Base-by-base conservation (phyloP, 2,888 invertebrate genomes). In the Pristionchus japonicus region DNA sequence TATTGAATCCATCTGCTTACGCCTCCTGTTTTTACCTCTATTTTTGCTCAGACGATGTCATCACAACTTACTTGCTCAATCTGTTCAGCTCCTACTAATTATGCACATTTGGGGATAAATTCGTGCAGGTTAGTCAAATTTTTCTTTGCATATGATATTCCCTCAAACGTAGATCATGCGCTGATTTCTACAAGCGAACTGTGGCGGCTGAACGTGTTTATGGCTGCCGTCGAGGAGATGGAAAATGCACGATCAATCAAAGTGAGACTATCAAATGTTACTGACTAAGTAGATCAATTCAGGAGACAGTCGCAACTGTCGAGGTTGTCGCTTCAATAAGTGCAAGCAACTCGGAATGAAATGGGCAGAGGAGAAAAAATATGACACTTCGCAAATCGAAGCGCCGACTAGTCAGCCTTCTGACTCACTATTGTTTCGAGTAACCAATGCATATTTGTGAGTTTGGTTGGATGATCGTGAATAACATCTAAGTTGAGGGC, bases 131-230 rank as follows among this genome's bases (percentile, higher is more conserved):
- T 0, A 11, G 77, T 43, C n/a, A 4, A 13, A 17, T 67, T 31
- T 31, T 34, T 40, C 17, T 37, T 37, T 1, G 9, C 9, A 15
- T 3, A 40, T 37, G 17, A 74, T 17, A 74, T 20, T 3, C 34
- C 4, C 34, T 13, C 6, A 17, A 67, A 3, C 34, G 2, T 40
- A 74, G 70, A 40, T 37, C 70, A 23, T 74, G 70, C 20, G 70
- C 70, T 4, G 70, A 74, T 37, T 74, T 74, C 23, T 74, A 37
- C 70, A 74, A 74, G 70, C 17, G 70, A 74, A 74, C 37, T 40
- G 37, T 74, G 9, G 23, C 40, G 1, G 20, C 70, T 3, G 20
- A 74, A 6, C 34, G 40, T 0, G 27, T 40, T 37, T 74, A 37
- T 74, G 40, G 31, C 1, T 74, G 70, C 23, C 20, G 70, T 20